These are phyloP conservation scores for Ctenosaura bakeri DNA, from an alignment of 2,797 vertebrate genomes.

Conservation along the genomic window DNA sequence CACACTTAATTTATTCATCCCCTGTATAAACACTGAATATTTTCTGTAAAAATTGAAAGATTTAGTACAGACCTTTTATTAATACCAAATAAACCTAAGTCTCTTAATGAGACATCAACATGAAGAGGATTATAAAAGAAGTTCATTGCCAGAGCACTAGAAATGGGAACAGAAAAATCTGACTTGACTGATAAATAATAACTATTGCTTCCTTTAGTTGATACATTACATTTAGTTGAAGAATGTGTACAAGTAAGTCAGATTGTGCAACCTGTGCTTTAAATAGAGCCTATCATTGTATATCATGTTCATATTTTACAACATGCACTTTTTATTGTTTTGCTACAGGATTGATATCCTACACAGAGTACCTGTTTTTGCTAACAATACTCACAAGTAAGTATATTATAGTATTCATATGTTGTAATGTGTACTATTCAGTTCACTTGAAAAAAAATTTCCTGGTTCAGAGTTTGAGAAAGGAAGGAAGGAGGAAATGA, in stretches of 20 bases:
- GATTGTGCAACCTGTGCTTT: slow-evolving; percentile 17
- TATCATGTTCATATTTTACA: not conserved
- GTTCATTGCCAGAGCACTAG: slow-evolving; percentile 55
- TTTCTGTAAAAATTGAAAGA: slow-evolving; percentile 70
- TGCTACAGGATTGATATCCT: slow-evolving; percentile 93
- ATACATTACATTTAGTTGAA: not conserved
- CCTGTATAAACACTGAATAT: slow-evolving; percentile 74
- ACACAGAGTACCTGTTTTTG: slow-evolving; percentile 96
- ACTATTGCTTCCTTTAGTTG: slow-evolving; percentile 33
- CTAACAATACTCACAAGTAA: slow-evolving; percentile 97
- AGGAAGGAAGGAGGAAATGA: not conserved
- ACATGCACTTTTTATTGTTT: slow-evolving; percentile 43
- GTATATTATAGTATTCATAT: slow-evolving; percentile 69
- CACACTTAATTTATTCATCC: slow-evolving; percentile 75
- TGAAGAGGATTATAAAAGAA: slow-evolving; percentile 52
- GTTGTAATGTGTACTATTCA: not conserved
- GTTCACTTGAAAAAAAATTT: not conserved
- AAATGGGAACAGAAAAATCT: slow-evolving; percentile 53
- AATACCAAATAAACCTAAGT: slow-evolving; percentile 70
- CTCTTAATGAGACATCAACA: slow-evolving; percentile 62
- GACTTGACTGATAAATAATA: slow-evolving; percentile 44
- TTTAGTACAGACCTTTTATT: slow-evolving; percentile 68
- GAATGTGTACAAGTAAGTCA: slow-evolving; percentile 33
- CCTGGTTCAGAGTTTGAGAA: not conserved
- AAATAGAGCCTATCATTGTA: not conserved